Conservation (phyloP, 1,140 invertebrate species). For the Gyrodactylus bullatarudis region DNA sequence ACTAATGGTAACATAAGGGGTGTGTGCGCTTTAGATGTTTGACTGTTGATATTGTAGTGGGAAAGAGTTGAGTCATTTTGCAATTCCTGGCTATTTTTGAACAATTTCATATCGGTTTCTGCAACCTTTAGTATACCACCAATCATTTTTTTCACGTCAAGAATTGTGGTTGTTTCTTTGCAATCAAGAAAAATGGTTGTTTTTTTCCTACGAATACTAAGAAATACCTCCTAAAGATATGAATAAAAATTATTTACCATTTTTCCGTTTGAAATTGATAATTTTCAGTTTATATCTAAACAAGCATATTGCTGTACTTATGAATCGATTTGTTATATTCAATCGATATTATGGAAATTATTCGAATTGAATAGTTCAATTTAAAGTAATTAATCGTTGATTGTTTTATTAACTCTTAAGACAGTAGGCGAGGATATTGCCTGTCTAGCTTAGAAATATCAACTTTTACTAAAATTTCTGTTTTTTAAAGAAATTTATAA, state of each 20-base stretch:
- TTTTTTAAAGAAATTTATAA: too few relatives aligned
- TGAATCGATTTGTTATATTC: too few relatives aligned
- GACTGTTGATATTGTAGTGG: background rate
- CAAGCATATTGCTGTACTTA: too few relatives aligned
- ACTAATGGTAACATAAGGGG: background rate
- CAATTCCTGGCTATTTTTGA: background rate
- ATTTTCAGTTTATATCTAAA: too few relatives aligned
- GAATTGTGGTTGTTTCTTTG: background rate
- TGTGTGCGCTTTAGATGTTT: background rate
- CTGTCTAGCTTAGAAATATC: too few relatives aligned
- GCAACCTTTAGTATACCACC: background rate
- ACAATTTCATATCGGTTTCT: background rate
- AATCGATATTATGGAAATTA: too few relatives aligned
- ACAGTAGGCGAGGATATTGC: too few relatives aligned
- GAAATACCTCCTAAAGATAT: background rate
- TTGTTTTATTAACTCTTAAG: too few relatives aligned
- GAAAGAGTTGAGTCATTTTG: background rate
- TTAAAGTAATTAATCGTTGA: too few relatives aligned
- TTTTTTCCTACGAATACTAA: background rate
- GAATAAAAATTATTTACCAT: background rate
- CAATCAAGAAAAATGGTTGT: background rate
- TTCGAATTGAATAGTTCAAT: too few relatives aligned
- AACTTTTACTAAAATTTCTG: too few relatives aligned
- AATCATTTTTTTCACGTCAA: background rate
- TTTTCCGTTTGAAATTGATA: too few relatives aligned